Conservation (phyloP, 2,888 invertebrate species). For the Drosophila neotestacea region DNA sequence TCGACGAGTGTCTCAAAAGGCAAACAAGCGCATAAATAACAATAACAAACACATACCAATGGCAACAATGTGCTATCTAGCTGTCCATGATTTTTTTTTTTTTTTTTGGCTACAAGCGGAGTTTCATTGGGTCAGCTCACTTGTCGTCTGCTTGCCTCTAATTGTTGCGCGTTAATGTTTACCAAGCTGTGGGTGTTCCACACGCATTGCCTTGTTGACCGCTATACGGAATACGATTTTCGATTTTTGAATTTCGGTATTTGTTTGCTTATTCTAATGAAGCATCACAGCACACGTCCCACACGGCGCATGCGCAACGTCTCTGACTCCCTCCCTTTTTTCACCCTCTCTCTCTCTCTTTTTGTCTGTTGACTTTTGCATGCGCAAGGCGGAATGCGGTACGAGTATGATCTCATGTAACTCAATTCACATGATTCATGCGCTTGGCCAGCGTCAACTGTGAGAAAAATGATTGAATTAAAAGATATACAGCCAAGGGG, state of each 20-base stretch:
- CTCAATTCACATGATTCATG: slow-evolving; percentile 69
- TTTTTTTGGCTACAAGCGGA: slow-evolving; percentile 19
- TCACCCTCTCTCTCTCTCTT: not conserved
- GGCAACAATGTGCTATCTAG: slow-evolving; percentile 25
- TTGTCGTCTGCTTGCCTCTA: slow-evolving; percentile 67
- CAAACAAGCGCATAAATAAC: slow-evolving; percentile 71
- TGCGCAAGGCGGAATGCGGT: slow-evolving; percentile 41
- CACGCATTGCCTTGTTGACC: slow-evolving; percentile 65
- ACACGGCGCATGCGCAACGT: slow-evolving; percentile 46
- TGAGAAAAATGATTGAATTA: slow-evolving; percentile 79
- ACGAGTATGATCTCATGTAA: slow-evolving; percentile 72
- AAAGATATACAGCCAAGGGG: slow-evolving; percentile 48
- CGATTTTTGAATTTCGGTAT: slow-evolving; percentile 9
- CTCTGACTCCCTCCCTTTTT: not conserved
- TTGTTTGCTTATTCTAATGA: slow-evolving; percentile 76
- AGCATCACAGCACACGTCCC: slow-evolving; percentile 19
- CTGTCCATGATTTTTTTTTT: slow-evolving; percentile 30
- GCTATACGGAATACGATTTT: slow-evolving; percentile 54
- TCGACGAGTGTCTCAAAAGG: slow-evolving; percentile 50
- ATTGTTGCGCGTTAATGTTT: slow-evolving; percentile 74
- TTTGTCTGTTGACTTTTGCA: slow-evolving; percentile 26
- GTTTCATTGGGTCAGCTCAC: slow-evolving; percentile 25
- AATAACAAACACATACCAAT: slow-evolving; percentile 27
- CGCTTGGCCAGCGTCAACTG: slow-evolving; percentile 54
- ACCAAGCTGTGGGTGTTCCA: slow-evolving; percentile 75